These are phyloP conservation scores for Heterodera schachtii DNA, from an alignment of 1,140 invertebrate genomes.

Conservation along the genomic window DNA sequence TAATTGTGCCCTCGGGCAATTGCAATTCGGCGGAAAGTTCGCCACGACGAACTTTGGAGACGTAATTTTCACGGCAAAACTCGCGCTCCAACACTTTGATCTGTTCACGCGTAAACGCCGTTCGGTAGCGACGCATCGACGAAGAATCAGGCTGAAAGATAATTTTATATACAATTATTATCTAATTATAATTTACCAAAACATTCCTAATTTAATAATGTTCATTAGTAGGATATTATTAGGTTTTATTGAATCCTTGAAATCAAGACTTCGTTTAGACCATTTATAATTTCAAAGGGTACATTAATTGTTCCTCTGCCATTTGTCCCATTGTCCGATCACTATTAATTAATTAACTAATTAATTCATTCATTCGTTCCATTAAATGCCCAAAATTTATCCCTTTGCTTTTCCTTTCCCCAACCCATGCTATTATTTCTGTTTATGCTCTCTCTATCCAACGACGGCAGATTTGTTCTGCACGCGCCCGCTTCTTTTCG, in stretches of 20 bases:
- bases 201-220: too few relatives aligned
- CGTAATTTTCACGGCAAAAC: slow-evolving; percentile 95
- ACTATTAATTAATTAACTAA: slow-evolving; percentile 4
- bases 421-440: not conserved
- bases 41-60: slow-evolving; percentile 86
- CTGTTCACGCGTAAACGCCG: slow-evolving; percentile 95
- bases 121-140: slow-evolving; percentile 83
- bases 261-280: too few relatives aligned
- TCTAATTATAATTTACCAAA: too few relatives aligned
- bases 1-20: slow-evolving; percentile 95
- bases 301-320: too few relatives aligned
- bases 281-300: too few relatives aligned
- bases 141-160: not conserved
- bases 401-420: not conserved
- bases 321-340: too few relatives aligned
- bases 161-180: too few relatives aligned
- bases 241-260: too few relatives aligned
- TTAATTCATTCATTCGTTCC: too few relatives aligned
- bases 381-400: too few relatives aligned
- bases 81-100: slow-evolving; percentile 90
- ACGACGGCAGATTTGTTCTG: not conserved
- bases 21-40: slow-evolving; percentile 90
- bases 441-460: not conserved
- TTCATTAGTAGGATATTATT: too few relatives aligned
- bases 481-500: not conserved